Evolutionary conservation across 2,888 invertebrate species (phyloP).

Genomic region (Amphimallon solstitiale): DNA sequence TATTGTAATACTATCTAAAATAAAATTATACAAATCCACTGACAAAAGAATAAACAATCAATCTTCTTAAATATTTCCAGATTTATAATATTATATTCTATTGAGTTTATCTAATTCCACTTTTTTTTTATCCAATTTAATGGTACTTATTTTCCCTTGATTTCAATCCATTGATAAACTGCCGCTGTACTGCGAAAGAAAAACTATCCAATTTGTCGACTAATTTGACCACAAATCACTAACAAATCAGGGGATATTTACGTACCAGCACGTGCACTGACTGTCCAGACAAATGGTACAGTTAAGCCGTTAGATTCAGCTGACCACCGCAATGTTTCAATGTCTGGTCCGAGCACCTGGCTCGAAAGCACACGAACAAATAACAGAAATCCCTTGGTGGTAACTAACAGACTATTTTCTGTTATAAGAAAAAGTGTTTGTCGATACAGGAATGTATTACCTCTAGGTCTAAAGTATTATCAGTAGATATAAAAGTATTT

Average conservation of each 20-base stretch:
- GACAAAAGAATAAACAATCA: too few relatives aligned
- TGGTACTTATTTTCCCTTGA: too few relatives aligned
- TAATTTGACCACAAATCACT: conserved; percentile 58
- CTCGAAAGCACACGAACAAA: conserved; percentile 11
- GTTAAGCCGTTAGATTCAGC: conserved; percentile 58
- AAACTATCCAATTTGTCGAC: conserved; percentile 47
- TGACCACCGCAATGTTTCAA: conserved; percentile 59
- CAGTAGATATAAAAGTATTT: too few relatives aligned
- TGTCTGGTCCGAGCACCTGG: conserved; percentile 44
- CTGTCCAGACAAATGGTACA: conserved; percentile 53
- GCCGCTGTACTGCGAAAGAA: conserved; percentile 24
- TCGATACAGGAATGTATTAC: too few relatives aligned
- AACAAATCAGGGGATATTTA: conserved; percentile 55
- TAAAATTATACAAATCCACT: too few relatives aligned
- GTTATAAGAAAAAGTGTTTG: neutral
- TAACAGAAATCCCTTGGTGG: neutral
- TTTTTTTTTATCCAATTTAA: too few relatives aligned
- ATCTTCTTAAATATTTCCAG: too few relatives aligned
- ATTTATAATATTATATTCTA: too few relatives aligned
- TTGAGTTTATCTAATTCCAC: too few relatives aligned
- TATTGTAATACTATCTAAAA: too few relatives aligned
- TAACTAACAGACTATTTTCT: neutral
- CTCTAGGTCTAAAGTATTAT: too few relatives aligned
- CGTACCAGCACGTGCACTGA: conserved; percentile 42
- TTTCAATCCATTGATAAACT: too few relatives aligned